Conservation (phyloP, 2,113 vertebrate species). For the Pleuronectes platessa region DNA sequence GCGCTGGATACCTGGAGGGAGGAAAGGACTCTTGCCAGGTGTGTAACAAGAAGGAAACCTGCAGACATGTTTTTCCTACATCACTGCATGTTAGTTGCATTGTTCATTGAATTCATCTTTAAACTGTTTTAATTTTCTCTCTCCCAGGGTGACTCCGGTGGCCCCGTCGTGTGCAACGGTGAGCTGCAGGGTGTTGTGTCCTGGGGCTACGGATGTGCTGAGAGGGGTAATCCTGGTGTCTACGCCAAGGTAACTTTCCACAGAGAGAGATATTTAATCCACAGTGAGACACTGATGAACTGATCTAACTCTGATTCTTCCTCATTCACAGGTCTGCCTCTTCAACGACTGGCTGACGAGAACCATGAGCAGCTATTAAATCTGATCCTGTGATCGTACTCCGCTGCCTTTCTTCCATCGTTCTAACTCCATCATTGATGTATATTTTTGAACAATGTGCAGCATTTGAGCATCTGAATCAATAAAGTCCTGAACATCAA, state of each 20-base stretch:
- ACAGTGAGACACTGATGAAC: no score
- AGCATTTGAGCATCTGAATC: slow-evolving; percentile 12
- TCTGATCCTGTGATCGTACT: neutral
- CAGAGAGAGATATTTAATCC: no score
- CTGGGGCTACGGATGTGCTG: slow-evolving; percentile 83
- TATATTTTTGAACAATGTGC: slow-evolving; percentile 15
- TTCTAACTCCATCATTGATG: neutral
- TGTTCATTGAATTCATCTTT: no score
- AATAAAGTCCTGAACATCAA: slow-evolving; percentile 45
- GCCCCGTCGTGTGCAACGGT: slow-evolving; percentile 80
- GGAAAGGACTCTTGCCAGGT: slow-evolving; percentile 90
- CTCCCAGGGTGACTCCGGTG: slow-evolving; percentile 80
- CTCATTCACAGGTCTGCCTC: slow-evolving; percentile 64
- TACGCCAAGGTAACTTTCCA: slow-evolving; percentile 71
- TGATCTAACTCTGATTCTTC: no score
- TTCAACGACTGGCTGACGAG: slow-evolving; percentile 66
- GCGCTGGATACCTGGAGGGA: slow-evolving; percentile 85
- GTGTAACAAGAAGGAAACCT: no score
- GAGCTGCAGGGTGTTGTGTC: slow-evolving; percentile 85
- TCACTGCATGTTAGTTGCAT: no score
- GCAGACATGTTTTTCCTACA: no score
- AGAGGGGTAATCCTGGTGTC: slow-evolving; percentile 77
- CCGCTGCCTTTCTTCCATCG: slow-evolving; percentile 10
- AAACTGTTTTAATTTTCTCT: no score
- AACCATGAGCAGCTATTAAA: slow-evolving; percentile 70